Conservation (phyloP, 1,140 invertebrate genomes). For the Calephelis nemesis region DNA sequence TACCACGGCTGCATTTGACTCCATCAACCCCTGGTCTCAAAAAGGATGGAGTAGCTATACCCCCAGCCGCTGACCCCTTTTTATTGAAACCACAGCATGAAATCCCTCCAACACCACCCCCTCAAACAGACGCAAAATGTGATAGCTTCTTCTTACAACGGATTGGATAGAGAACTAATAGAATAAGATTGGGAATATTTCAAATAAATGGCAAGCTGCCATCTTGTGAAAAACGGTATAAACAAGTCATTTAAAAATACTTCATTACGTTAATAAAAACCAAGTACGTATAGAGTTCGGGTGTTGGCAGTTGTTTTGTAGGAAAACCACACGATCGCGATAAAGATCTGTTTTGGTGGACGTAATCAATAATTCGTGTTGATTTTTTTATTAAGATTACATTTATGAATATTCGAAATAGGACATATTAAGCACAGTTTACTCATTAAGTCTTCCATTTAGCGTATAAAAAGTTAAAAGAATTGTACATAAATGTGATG, state of each 20-base stretch:
- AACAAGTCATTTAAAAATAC: slow-evolving; percentile 62
- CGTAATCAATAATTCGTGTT: neutral
- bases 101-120: slow-evolving; percentile 65
- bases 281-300: slow-evolving; percentile 43
- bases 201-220: slow-evolving; percentile 62
- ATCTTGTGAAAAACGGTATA: slow-evolving; percentile 54
- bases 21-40: slow-evolving; percentile 51
- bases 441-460: too few relatives aligned
- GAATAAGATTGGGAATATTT: slow-evolving; percentile 1
- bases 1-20: slow-evolving; percentile 59
- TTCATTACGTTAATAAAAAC: slow-evolving; percentile 46
- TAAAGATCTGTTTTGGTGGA: neutral
- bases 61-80: slow-evolving; percentile 45
- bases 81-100: slow-evolving; percentile 63
- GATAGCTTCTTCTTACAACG: slow-evolving; percentile 60
- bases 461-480: too few relatives aligned
- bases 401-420: too few relatives aligned
- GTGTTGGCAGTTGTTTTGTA: slow-evolving; percentile 30
- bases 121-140: slow-evolving; percentile 50
- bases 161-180: slow-evolving; percentile 49
- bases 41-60: slow-evolving; percentile 41
- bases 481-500: too few relatives aligned
- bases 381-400: neutral
- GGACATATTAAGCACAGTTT: too few relatives aligned
- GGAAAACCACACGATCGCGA: slow-evolving; percentile 1